Evolutionary conservation across 2,888 invertebrate genomes (phyloP).

Genomic region (Phengaris alcon): DNA sequence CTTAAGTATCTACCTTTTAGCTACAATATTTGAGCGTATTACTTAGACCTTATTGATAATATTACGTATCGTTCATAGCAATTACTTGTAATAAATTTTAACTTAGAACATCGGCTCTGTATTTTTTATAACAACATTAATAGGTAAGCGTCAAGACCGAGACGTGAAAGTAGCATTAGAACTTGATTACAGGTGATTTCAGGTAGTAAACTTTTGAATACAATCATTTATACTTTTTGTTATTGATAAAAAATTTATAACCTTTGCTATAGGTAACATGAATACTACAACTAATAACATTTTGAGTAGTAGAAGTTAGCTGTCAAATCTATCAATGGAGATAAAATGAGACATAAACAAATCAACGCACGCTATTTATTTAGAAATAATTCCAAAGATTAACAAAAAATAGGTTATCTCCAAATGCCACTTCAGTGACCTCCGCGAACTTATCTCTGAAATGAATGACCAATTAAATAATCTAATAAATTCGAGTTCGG

Average conservation of each 20-base stretch:
- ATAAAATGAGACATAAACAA: constrained; percentile 11
- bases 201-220: not conserved
- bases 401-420: constrained; percentile 49
- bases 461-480: constrained; percentile 79
- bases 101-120: constrained; percentile 55
- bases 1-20: constrained; percentile 65
- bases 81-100: constrained; percentile 76
- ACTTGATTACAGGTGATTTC: not conserved
- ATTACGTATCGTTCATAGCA: constrained; percentile 63
- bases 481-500: constrained; percentile 71
- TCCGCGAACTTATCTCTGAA: constrained; percentile 66
- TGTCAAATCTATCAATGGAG: constrained; percentile 6
- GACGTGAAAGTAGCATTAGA: not conserved
- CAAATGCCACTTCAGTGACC: constrained; percentile 59
- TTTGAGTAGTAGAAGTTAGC: not conserved
- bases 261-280: too few species aligned
- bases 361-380: constrained; percentile 36
- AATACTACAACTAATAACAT: not conserved
- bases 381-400: constrained; percentile 38
- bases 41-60: constrained; percentile 71
- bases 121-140: constrained; percentile 30
- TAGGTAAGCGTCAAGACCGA: constrained; percentile 33
- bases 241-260: not conserved
- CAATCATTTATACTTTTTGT: not conserved
- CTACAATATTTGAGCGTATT: constrained; percentile 60